phyloP scores from a whole-genome alignment of 1,140 invertebrate species.

The Drosophila quadrilineata region DNA sequence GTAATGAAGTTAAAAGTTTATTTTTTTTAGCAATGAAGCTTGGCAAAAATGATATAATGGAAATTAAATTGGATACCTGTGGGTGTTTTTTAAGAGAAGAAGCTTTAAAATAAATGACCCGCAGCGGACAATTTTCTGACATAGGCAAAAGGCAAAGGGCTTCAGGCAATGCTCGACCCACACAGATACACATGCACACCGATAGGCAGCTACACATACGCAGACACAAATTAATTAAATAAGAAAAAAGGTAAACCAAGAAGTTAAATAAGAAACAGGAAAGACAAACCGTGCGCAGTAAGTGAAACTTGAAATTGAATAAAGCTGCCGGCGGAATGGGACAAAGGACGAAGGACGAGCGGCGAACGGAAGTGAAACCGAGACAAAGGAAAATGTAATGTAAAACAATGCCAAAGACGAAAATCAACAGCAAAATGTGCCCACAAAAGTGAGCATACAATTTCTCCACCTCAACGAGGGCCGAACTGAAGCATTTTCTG shows the following conservation, averaged over 20 bases:
- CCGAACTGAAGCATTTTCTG: background rate
- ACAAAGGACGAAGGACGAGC: background rate
- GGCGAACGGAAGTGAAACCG: constrained; percentile 26
- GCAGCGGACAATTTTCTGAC: constrained; percentile 51
- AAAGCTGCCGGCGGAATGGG: constrained; percentile 43
- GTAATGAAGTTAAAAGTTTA: background rate
- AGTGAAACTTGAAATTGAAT: constrained; percentile 78
- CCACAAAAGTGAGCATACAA: background rate
- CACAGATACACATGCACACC: background rate
- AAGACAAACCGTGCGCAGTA: constrained; percentile 69
- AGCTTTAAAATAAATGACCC: constrained; percentile 46
- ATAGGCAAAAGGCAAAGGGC: constrained; percentile 58
- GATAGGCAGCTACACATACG: constrained; percentile 5
- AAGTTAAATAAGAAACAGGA: constrained; percentile 77
- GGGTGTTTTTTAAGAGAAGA: background rate
- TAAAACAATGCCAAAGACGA: constrained; percentile 58
- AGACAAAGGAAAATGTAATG: constrained; percentile 54
- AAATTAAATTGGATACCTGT: constrained; percentile 23
- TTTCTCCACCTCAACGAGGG: background rate
- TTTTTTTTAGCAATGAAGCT: background rate
- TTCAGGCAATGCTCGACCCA: constrained; percentile 39
- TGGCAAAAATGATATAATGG: background rate
- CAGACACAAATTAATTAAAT: constrained; percentile 72
- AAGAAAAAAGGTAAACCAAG: constrained; percentile 78
- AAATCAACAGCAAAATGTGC: constrained; percentile 11